phyloP scores from a whole-genome alignment of 2,113 vertebrate genomes.

The Prunella fulvescens region DNA sequence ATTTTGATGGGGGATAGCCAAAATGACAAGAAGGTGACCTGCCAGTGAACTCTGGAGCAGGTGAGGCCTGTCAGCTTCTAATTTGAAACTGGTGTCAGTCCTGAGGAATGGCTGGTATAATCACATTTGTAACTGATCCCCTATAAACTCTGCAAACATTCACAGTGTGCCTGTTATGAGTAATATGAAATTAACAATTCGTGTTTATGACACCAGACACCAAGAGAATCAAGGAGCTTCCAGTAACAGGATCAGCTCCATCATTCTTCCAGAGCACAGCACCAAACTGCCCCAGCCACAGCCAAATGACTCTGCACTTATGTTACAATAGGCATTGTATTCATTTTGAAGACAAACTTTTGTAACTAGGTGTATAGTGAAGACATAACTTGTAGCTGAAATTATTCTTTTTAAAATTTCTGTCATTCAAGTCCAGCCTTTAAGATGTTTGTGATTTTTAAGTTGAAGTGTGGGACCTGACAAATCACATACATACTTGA shows the following conservation, averaged over 20 bases:
- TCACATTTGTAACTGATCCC: conserved; percentile 77
- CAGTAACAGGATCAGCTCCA: not conserved
- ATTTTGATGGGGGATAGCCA: conserved; percentile 57
- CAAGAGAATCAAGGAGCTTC: conserved; percentile 40
- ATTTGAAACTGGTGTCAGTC: conserved; percentile 80
- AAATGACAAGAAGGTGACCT: conserved; percentile 80
- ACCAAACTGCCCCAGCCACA: not conserved
- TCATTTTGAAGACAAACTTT: not conserved
- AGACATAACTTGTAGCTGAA: not conserved
- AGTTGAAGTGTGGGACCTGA: not conserved
- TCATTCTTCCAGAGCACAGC: not conserved
- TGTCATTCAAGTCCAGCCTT: not conserved
- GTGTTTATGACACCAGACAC: conserved; percentile 41
- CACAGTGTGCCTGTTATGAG: conserved; percentile 27
- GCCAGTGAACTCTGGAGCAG: conserved; percentile 79
- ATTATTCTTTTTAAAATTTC: not conserved
- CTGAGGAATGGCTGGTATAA: conserved; percentile 74
- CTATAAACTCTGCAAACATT: conserved; percentile 63
- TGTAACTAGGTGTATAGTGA: not conserved
- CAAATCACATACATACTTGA: not conserved
- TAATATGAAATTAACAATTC: conserved; percentile 67
- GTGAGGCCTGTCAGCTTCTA: conserved; percentile 82
- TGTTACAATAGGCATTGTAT: conserved; percentile 20
- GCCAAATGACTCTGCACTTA: not conserved
- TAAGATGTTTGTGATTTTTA: not conserved